Conservation (phyloP, 2,888 invertebrate genomes). For the Antitype chi region DNA sequence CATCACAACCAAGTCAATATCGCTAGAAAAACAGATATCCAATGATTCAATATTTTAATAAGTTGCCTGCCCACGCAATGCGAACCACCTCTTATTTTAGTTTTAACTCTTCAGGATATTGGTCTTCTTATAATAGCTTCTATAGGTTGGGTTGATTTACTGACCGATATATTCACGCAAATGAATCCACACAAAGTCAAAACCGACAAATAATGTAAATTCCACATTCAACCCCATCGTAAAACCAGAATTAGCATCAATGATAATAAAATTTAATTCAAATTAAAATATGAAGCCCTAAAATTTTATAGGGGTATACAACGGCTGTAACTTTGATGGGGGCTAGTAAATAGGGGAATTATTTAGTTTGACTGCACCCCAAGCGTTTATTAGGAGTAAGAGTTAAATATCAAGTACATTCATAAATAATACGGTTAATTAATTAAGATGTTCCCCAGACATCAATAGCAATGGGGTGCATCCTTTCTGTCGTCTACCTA, state of each 20-base stretch:
- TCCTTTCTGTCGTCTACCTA: background rate
- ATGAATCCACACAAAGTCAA: background rate
- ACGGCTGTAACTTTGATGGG: constrained; percentile 48
- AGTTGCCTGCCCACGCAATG: background rate
- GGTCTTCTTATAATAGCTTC: background rate
- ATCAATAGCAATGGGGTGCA: background rate
- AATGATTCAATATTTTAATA: background rate
- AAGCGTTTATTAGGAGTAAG: constrained; percentile 34
- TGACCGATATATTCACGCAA: background rate
- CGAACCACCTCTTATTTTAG: background rate
- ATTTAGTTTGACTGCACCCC: constrained; percentile 47
- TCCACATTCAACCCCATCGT: constrained; percentile 16
- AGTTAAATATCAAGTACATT: constrained; percentile 38
- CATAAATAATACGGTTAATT: background rate
- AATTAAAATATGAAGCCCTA: constrained; percentile 53
- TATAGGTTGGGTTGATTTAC: background rate
- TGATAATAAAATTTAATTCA: constrained; percentile 53
- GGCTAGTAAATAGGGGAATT: constrained; percentile 39
- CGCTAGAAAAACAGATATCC: background rate
- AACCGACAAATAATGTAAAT: background rate
- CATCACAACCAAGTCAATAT: background rate
- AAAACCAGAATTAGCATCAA: constrained; percentile 50
- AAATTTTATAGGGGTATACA: constrained; percentile 44
- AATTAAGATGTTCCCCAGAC: background rate
- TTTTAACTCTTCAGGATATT: background rate